Evolutionary conservation across 1,140 invertebrate genomes (phyloP).

Genomic region (Bombus affinis): DNA sequence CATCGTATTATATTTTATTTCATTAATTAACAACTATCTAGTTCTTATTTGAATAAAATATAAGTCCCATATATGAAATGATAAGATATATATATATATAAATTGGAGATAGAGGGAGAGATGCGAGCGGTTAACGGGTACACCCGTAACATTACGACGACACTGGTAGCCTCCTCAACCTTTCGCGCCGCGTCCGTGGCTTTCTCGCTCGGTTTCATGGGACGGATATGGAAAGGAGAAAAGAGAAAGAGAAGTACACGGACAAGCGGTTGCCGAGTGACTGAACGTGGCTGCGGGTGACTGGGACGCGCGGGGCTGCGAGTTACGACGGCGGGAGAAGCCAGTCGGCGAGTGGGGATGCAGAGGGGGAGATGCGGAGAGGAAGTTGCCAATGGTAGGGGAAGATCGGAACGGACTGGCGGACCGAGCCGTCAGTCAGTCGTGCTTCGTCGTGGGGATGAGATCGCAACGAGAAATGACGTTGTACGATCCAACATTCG

Average conservation of each 20-base stretch:
- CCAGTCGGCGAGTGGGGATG: conserved; percentile 11
- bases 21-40: too few relatives aligned
- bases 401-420: conserved; percentile 17
- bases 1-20: too few relatives aligned
- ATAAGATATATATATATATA: not conserved
- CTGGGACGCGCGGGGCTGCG: conserved; percentile 34
- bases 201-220: conserved; percentile 15
- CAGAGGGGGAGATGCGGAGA: not conserved
- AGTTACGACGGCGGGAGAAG: conserved; percentile 1
- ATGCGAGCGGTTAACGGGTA: conserved; percentile 13
- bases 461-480: conserved; percentile 48
- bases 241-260: conserved; percentile 29
- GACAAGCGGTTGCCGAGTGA: conserved; percentile 42
- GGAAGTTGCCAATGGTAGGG: conserved; percentile 9
- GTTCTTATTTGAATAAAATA: not conserved
- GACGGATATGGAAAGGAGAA: not conserved
- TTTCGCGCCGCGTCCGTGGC: conserved; percentile 27
- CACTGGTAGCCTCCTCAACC: conserved; percentile 46
- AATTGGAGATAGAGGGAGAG: not conserved
- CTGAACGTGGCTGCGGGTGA: conserved; percentile 45
- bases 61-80: not conserved
- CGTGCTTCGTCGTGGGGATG: conserved; percentile 65
- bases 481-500: conserved; percentile 57
- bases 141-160: conserved; percentile 49
- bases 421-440: conserved; percentile 61